Evolutionary conservation across 2,888 invertebrate species (phyloP), one percentile per base, ranked within the genome.

Genomic region (Noctua pronuba): DNA sequence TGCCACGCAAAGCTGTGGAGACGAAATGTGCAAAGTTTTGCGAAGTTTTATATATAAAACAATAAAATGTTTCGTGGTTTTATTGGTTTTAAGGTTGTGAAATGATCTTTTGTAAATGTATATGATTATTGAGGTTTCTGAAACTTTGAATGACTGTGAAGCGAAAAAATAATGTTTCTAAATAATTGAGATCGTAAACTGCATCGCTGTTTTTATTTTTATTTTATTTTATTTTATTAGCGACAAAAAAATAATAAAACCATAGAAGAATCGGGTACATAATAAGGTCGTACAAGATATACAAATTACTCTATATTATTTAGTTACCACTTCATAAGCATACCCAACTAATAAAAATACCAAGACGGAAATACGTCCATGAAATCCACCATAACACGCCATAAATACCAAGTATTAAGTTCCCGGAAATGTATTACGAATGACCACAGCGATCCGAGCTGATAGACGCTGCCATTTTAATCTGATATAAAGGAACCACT

Each of bases 401-500:
- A 21, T 67, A 78, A 78, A 70, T 67, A 49, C 78, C 46, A 66
- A 60, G 28, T 68, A 73, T 78, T 16, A 79, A 69, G 16, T 75
- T 75, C 55, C 69, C 35, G 52, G 75, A 72, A 65, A 80, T 69
- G 31, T 67, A 75, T 67, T 35, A 10, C 28, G 18, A 67, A 60
- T 13, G 70, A 46, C 76, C 68, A 55, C 46, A 46, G 72, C 52
- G 62, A 31, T 21, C 3, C 75, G 52, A 75, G 74, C 75, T 66
- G 44, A 77, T 70, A 72, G 75, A 35, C 77, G 66, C 65, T 68
- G 79, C 68, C 82, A 80, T 71, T 84, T 87, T 85, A 88, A 86
- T 88, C 85, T 75, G 77, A 80, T 88, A 85, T 83, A 87, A 60
- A 74, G 87, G 75, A 65, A 79, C 72, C 86, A 88, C 86, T 86